Base-by-base conservation (phyloP, 2,888 invertebrate species). In the Autographa pulchrina region DNA sequence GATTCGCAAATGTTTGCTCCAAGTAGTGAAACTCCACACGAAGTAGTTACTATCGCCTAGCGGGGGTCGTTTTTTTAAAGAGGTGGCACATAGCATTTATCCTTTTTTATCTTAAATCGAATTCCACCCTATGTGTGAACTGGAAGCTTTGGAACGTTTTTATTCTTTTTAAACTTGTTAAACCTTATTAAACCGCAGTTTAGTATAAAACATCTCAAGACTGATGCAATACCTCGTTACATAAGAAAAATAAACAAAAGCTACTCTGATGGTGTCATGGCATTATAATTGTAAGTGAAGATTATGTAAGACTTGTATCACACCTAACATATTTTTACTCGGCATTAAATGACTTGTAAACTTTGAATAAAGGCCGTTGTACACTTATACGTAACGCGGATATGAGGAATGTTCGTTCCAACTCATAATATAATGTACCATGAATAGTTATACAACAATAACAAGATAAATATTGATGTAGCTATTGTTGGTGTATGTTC, bases 291-390 rank as follows among this genome's bases (percentile, higher is more conserved):
- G 62, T 65, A 20, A 71, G 32, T 31, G 32, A 67, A 52, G 32
- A 60, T 82, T 75, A 75, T 70, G 60, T 66, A 82, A 82, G 62
- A 67, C 70, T 75, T 74, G 77, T 75, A 69, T 70, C 48, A 70
- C 62, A 71, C 56, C 77, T 70, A 64, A 70, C 62, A 68, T 74
- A 73, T 62, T 70, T 76, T 77, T 77, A 62, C 70, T 31, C 61
- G 61, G 65, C 69, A 64, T 74, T 76, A 73, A 74, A 71, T 62
- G 63, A 61, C 70, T 67, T 41, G 64, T 65, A 73, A 77, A 72
- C 32, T 70, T 59, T 81, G 25, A 64, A 59, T 72, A 43, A 78
- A 64, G 75, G 9, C 38, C 11, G 9, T n/a, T 7, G 52, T 56
- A 18, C 20, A 78, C 72, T 59, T 64, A 31, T 13, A 3, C 69